Percentiles rank a stretch among this genome's conserved stretches.
phyloP scores from a whole-genome alignment of 2,113 vertebrate species.

The Serinus canaria region DNA sequence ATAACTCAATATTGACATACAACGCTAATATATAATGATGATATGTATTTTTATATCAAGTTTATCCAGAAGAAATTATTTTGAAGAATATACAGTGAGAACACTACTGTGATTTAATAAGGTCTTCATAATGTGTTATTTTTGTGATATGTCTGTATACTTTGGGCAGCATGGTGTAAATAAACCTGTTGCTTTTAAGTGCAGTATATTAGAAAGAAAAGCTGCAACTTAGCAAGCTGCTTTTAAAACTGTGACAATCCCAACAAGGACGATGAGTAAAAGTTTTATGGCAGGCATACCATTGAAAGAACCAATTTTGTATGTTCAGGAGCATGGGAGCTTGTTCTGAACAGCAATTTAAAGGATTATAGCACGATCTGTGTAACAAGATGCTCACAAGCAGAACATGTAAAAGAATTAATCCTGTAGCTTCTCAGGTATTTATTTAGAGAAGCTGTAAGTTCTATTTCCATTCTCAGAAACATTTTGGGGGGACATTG shows the following conservation, averaged over 20 bases:
- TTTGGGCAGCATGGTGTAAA: background rate
- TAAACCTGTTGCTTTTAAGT: background rate
- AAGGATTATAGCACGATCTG: background rate
- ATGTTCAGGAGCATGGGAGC: background rate
- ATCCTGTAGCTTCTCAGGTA: background rate
- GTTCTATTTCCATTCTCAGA: background rate
- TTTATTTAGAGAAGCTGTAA: background rate
- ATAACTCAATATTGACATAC: background rate
- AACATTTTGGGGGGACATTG: background rate
- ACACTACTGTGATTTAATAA: background rate
- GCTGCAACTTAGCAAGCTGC: background rate
- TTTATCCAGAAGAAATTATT: background rate
- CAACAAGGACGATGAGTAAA: background rate
- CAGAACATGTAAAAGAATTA: background rate
- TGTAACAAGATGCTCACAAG: background rate
- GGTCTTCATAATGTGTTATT: background rate
- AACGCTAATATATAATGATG: background rate
- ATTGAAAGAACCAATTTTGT: background rate
- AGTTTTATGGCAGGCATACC: background rate
- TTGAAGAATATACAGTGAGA: background rate
- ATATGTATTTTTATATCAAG: background rate
- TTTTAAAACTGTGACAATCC: background rate
- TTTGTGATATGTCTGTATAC: background rate
- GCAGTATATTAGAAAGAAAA: background rate
- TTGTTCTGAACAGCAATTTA: background rate